These are phyloP conservation scores for Idaea dimidiata DNA, from an alignment of 2,888 invertebrate species.

Conservation along the genomic window DNA sequence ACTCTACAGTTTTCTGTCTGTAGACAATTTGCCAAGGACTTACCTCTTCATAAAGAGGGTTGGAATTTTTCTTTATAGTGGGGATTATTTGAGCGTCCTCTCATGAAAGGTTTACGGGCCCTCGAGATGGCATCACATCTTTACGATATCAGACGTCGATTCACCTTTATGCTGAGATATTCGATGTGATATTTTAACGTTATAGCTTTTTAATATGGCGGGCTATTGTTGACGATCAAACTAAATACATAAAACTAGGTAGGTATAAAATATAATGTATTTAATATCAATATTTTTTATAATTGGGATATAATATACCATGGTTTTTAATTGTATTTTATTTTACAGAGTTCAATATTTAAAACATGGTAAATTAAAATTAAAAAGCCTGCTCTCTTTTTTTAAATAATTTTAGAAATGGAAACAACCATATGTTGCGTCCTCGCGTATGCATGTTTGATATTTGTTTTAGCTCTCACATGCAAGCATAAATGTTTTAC, in stretches of 20 bases:
- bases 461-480: too few relatives aligned
- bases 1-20: slow-evolving; percentile 42
- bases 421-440: too few relatives aligned
- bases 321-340: too few relatives aligned
- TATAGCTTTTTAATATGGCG: slow-evolving; percentile 18
- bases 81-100: slow-evolving; percentile 75
- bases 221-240: neutral
- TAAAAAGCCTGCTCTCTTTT: too few relatives aligned
- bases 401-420: too few relatives aligned
- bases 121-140: slow-evolving; percentile 73
- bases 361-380: too few relatives aligned
- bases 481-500: too few relatives aligned
- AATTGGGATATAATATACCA: too few relatives aligned
- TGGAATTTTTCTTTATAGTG: slow-evolving; percentile 80
- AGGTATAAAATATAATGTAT: too few relatives aligned
- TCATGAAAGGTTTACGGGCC: slow-evolving; percentile 74
- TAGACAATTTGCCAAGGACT: slow-evolving; percentile 77
- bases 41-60: slow-evolving; percentile 80
- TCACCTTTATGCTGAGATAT: slow-evolving; percentile 77
- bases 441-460: too few relatives aligned
- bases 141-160: slow-evolving; percentile 73
- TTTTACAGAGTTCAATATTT: too few relatives aligned
- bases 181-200: slow-evolving; percentile 37
- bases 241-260: neutral
- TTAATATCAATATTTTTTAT: too few relatives aligned